Conservation (phyloP, 2,113 vertebrate species). For the Circaetus cinerascens region DNA sequence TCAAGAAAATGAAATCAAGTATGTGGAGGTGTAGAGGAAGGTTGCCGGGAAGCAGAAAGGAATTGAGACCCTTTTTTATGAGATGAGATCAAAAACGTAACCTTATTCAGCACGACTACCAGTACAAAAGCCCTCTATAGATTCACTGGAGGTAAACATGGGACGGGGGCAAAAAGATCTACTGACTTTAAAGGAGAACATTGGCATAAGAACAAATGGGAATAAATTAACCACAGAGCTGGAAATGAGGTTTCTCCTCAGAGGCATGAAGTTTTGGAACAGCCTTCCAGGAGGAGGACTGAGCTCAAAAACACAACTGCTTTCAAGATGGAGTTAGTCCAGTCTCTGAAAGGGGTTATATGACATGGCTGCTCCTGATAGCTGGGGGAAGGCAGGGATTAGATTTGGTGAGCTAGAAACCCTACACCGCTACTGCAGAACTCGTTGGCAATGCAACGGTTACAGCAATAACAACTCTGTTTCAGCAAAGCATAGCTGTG, state of each 20-base stretch:
- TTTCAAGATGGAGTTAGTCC: neutral
- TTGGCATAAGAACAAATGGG: constrained; percentile 29
- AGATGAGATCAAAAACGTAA: neutral
- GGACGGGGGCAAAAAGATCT: neutral
- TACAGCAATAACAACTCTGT: neutral
- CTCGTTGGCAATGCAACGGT: neutral
- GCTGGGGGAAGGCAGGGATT: neutral
- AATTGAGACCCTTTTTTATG: neutral
- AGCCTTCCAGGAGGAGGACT: neutral
- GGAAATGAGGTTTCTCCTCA: constrained; percentile 18
- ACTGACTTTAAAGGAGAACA: neutral
- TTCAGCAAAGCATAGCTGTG: neutral
- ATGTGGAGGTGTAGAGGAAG: neutral
- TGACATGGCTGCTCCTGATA: neutral
- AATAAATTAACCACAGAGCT: neutral
- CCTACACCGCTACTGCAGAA: neutral
- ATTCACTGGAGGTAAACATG: neutral
- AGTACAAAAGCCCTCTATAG: neutral
- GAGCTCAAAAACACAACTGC: neutral
- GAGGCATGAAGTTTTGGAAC: constrained; percentile 1
- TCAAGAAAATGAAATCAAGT: neutral
- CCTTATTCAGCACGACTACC: neutral
- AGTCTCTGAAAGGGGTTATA: neutral
- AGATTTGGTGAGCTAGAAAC: neutral
- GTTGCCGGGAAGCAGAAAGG: neutral